Evolutionary conservation across 1,140 invertebrate genomes (phyloP), one percentile per base, ranked within the genome.

Genomic region (Brachionus sp.): DNA sequence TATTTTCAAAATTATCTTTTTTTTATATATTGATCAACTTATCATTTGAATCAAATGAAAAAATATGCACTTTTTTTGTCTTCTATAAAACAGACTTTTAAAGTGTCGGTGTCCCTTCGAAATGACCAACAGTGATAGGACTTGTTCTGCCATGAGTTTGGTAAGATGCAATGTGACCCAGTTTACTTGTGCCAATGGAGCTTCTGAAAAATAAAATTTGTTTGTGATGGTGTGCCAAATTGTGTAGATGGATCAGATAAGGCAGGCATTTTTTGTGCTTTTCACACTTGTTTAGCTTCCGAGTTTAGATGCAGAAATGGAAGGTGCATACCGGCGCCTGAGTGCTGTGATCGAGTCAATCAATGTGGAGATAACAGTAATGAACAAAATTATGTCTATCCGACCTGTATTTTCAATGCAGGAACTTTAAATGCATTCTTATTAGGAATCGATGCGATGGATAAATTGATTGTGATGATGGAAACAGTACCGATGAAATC

Each of bases 291-390:
- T 84, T 80, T 84, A 29, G 66, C 84, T 3, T 82, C 84, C 39
- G 84, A 87, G 64, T 98, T 97, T 88, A 93, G 94, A 84, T 99
- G 97, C 87, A 91, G 91, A 10, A 97, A 97, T 88, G 95, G 95
- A 6, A 93, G 95, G 86, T 99, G 97, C 86, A 96, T 98, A 82
- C 95, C 94, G 0, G 90, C 95, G 68, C 93, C 97, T 91, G 98
- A 96, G 94, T 93, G 95, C 3, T 99, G 97, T 88, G 96, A 98
- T 88, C 73, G 84, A 0, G 95, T 98, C 86, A 92, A 94, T 5
- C 95, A 98, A 86, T 98, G 96, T 86, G 94, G 94, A 0, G 97
- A 99, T 88, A 93, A 93, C 33, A 94, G 93, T 4, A 97, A 99
- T 88, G 97, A 98, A 90, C 12, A 16, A 35, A 62, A 62, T 57